Conservation (phyloP, 2,797 vertebrate genomes). For the Tragelaphus eurycerus region DNA sequence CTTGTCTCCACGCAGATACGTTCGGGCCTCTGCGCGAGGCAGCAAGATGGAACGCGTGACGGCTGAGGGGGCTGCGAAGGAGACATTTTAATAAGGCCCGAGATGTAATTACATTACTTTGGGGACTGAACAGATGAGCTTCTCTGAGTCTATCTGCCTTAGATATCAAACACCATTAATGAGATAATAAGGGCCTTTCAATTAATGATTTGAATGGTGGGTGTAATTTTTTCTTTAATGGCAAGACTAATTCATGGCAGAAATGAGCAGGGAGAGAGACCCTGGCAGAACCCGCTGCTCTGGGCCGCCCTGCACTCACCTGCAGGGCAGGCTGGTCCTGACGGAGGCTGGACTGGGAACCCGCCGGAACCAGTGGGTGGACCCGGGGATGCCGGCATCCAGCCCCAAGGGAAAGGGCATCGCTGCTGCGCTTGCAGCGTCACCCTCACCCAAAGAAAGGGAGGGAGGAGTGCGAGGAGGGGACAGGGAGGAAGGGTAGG, state of each 20-base stretch:
- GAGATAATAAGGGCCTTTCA: constrained; percentile 62
- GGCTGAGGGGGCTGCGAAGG: background rate
- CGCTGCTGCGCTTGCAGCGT: background rate
- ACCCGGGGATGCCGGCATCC: fast-evolving
- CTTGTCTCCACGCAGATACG: background rate
- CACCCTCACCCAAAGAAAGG: fast-evolving
- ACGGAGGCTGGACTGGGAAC: fast-evolving
- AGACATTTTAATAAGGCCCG: background rate
- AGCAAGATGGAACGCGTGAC: background rate
- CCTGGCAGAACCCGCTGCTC: fast-evolving
- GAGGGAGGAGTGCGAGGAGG: no score
- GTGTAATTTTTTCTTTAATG: constrained; percentile 6
- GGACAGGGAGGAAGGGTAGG: background rate
- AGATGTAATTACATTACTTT: constrained; percentile 44
- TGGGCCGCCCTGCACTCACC: background rate
- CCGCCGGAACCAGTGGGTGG: fast-evolving
- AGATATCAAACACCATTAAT: constrained; percentile 64
- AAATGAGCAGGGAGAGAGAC: background rate
- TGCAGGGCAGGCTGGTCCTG: no score
- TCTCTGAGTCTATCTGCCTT: constrained; percentile 49
- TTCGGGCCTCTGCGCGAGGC: fast-evolving
- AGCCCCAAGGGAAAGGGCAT: fast-evolving
- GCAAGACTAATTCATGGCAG: background rate
- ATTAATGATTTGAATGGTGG: constrained; percentile 50
- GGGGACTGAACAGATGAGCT: background rate